Evolutionary conservation across 2,888 invertebrate species (phyloP).

Genomic region (Coenonympha glycerion): DNA sequence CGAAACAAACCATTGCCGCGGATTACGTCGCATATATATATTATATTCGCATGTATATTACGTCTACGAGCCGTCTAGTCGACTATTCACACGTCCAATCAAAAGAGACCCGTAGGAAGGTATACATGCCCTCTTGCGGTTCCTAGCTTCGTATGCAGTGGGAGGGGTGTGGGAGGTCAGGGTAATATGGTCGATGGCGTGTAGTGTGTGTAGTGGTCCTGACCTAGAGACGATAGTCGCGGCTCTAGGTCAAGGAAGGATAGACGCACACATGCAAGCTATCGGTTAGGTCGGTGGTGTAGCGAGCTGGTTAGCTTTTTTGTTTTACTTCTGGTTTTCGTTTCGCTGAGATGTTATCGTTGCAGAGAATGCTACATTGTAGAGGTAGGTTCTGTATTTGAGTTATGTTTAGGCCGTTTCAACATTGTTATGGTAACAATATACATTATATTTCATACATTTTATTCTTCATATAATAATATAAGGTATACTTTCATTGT

Average conservation of each 20-base stretch:
- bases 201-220: slow-evolving; percentile 66
- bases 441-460: too few relatives aligned
- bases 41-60: too few relatives aligned
- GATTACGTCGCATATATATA: slow-evolving; percentile 34
- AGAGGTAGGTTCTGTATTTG: too few relatives aligned
- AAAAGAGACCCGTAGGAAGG: slow-evolving; percentile 37
- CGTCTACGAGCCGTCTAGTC: slow-evolving; percentile 69
- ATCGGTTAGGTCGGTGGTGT: slow-evolving; percentile 25
- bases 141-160: slow-evolving; percentile 13
- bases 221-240: slow-evolving; percentile 70
- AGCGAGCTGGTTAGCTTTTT: slow-evolving; percentile 10
- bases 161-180: slow-evolving; percentile 35
- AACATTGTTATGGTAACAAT: too few relatives aligned
- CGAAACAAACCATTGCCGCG: slow-evolving; percentile 33
- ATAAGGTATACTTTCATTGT: too few relatives aligned
- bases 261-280: slow-evolving; percentile 59
- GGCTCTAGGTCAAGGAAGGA: slow-evolving; percentile 74
- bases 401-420: too few relatives aligned
- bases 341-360: not conserved
- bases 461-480: too few relatives aligned
- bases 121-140: slow-evolving; percentile 40
- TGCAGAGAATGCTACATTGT: too few relatives aligned
- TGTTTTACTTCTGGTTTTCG: not conserved
- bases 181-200: slow-evolving; percentile 43
- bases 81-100: slow-evolving; percentile 44